Percentiles rank a stretch among this genome's conserved stretches.
Evolutionary conservation across 2,888 invertebrate species (phyloP).

Genomic region (Polietes domitor): DNA sequence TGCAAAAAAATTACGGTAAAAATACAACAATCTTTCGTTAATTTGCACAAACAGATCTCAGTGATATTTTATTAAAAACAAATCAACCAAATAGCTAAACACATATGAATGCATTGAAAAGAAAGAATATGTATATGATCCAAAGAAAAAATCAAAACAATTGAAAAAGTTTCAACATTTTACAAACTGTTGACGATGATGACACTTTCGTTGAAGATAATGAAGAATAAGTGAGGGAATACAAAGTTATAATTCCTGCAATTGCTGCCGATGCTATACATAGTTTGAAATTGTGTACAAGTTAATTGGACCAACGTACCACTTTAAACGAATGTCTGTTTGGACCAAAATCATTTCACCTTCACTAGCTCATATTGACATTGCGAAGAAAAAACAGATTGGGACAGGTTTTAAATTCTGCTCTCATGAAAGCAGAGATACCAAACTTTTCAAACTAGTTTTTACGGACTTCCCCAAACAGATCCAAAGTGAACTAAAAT

Average conservation of each 20-base stretch:
- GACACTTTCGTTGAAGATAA: neutral
- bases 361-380: neutral
- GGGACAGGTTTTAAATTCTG: neutral
- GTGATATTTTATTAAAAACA: no score
- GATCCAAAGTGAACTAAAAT: neutral
- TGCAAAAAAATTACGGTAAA: no score
- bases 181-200: no score
- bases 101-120: no score
- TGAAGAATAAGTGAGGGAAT: neutral
- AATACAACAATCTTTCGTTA: no score
- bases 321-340: neutral
- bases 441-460: neutral
- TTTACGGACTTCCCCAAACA: neutral
- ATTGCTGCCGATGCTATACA: neutral
- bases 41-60: no score
- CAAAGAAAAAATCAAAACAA: no score
- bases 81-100: no score
- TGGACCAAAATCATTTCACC: neutral
- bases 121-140: no score
- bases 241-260: neutral
- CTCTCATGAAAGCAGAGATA: neutral
- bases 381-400: neutral
- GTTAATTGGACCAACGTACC: neutral
- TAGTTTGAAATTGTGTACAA: neutral
- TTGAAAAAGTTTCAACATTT: no score